phyloP scores from a whole-genome alignment of 2,888 invertebrate genomes.

The Diloba caeruleocephala region DNA sequence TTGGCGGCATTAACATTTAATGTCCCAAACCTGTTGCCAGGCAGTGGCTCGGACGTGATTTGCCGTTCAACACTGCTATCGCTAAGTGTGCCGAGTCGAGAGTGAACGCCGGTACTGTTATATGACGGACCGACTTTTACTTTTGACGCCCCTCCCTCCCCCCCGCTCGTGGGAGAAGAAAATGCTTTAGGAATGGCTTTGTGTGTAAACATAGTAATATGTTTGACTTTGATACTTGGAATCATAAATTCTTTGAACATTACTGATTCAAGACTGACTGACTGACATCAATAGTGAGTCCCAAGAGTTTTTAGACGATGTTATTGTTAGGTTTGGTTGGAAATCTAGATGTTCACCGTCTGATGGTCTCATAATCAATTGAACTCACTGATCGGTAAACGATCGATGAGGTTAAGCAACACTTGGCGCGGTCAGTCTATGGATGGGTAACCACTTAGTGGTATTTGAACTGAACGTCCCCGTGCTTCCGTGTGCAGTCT shows the following conservation, averaged over 20 bases:
- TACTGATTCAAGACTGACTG: too few species aligned
- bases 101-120: conserved; percentile 84
- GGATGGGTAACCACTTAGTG: too few species aligned
- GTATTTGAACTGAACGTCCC: too few species aligned
- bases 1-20: background rate
- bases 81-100: conserved; percentile 73
- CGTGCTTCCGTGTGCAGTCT: too few species aligned
- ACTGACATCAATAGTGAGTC: too few species aligned
- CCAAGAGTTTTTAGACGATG: too few species aligned
- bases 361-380: too few species aligned
- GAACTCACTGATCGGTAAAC: too few species aligned
- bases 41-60: conserved; percentile 45
- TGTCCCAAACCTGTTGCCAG: conserved; percentile 19
- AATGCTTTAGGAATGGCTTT: conserved; percentile 34
- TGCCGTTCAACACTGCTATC: conserved; percentile 42
- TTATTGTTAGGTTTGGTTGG: too few species aligned
- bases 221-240: conserved; percentile 22
- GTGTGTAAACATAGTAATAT: conserved; percentile 44
- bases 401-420: too few species aligned
- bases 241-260: background rate
- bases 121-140: conserved; percentile 79
- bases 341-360: too few species aligned
- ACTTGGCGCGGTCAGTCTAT: too few species aligned
- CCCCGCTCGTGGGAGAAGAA: conserved; percentile 31
- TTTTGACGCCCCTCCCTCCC: conserved; percentile 61